Percentiles rank a stretch among this genome's conserved stretches.
Conservation (phyloP, 1,140 invertebrate genomes). For the Xylocopa sonorina region DNA sequence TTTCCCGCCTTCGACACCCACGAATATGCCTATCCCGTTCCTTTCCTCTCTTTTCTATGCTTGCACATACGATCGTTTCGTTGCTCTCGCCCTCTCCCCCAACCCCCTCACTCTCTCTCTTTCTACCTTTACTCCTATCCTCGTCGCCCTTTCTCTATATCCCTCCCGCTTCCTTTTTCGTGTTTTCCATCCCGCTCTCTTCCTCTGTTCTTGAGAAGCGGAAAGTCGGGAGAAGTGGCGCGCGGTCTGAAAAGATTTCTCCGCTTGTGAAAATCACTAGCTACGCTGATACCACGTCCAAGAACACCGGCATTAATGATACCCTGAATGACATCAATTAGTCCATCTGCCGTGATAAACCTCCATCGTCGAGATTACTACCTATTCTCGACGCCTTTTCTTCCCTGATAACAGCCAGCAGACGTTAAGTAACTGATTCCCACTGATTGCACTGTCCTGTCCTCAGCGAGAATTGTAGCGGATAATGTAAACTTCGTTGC, state of each 20-base stretch:
- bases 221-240: constrained; percentile 71
- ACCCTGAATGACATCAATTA: constrained; percentile 79
- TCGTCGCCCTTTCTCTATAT: constrained; percentile 19
- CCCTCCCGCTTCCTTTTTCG: not conserved
- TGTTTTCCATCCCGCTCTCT: constrained; percentile 17
- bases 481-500: constrained; percentile 21
- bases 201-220: constrained; percentile 50
- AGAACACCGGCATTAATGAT: constrained; percentile 72
- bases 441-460: constrained; percentile 13
- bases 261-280: constrained; percentile 67
- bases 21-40: constrained; percentile 15
- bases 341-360: constrained; percentile 67
- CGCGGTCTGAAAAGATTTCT: constrained; percentile 74
- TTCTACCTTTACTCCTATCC: not conserved
- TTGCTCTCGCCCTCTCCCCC: constrained; percentile 24
- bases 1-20: constrained; percentile 57
- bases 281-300: constrained; percentile 64
- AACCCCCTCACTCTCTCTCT: constrained; percentile 44
- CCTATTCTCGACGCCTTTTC: constrained; percentile 40
- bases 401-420: not conserved
- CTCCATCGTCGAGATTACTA: constrained; percentile 43
- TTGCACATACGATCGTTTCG: not conserved
- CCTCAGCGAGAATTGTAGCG: not conserved
- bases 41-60: not conserved
- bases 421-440: constrained; percentile 37